Conservation (phyloP, 2,797 vertebrate species). For the Otus scops region DNA sequence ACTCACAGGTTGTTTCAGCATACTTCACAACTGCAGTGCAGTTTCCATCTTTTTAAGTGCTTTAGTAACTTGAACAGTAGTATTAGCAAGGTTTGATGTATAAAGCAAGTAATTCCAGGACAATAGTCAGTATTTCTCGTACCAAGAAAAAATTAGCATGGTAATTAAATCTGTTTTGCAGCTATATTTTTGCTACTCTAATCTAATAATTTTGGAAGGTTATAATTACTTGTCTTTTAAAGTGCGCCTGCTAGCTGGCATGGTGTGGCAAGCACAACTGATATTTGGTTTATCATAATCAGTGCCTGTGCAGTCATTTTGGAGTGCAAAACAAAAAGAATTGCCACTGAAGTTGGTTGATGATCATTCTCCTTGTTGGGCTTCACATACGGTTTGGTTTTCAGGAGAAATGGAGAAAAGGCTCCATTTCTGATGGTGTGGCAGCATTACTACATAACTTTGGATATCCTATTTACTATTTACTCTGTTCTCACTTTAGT, state of each 20-base stretch:
- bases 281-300: not conserved
- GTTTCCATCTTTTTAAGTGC: not conserved
- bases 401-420: not conserved
- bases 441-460: not conserved
- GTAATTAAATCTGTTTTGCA: slow-evolving; percentile 20
- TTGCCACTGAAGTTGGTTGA: not conserved
- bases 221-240: slow-evolving; percentile 21
- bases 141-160: slow-evolving; percentile 22
- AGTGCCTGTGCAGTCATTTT: not conserved
- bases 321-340: not conserved
- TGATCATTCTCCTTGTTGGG: not conserved
- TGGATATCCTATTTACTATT: not conserved
- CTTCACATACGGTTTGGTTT: not conserved
- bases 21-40: not conserved
- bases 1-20: not conserved
- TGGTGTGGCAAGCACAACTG: not conserved
- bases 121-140: not conserved
- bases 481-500: not conserved
- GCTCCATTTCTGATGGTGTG: not conserved
- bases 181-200: not conserved
- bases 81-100: not conserved
- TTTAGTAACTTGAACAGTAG: not conserved
- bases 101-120: not conserved
- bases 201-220: not conserved
- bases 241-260: not conserved